Evolutionary conservation across 2,113 vertebrate species (phyloP).

Genomic region (Bolborhynchus lineola): DNA sequence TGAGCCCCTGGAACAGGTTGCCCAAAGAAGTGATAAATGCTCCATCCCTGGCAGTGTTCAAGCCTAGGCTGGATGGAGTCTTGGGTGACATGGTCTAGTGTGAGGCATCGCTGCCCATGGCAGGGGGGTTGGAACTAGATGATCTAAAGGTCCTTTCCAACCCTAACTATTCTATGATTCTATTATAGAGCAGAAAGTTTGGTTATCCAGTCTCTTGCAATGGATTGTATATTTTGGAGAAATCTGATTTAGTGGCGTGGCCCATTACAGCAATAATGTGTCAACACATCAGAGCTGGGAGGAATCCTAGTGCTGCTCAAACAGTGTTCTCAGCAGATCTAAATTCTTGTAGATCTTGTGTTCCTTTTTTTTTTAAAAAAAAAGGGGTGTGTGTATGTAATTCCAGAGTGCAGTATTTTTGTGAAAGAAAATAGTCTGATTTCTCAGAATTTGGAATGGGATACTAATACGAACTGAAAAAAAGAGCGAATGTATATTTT

Average conservation of each 20-base stretch:
- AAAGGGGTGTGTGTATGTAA: accelerated
- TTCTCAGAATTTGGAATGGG: neutral
- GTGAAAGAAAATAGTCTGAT: neutral
- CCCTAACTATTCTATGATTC: neutral
- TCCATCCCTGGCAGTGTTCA: neutral
- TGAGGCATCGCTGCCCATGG: no score
- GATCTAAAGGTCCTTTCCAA: neutral
- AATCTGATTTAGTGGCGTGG: neutral
- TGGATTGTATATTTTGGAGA: neutral
- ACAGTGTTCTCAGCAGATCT: neutral
- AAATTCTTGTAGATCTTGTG: neutral
- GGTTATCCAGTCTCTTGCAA: neutral
- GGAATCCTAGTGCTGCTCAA: neutral
- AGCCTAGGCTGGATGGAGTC: neutral
- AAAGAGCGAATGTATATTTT: neutral
- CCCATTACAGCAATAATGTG: neutral
- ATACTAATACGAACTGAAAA: neutral
- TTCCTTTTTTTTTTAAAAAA: neutral
- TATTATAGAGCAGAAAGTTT: neutral
- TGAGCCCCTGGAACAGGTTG: neutral
- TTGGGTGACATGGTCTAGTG: neutral
- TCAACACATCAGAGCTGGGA: neutral
- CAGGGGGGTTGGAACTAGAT: neutral
- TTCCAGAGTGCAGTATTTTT: neutral
- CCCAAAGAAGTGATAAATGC: neutral